Conservation (phyloP, 2,797 vertebrate genomes). For the Brachyrhaphis roseni region DNA sequence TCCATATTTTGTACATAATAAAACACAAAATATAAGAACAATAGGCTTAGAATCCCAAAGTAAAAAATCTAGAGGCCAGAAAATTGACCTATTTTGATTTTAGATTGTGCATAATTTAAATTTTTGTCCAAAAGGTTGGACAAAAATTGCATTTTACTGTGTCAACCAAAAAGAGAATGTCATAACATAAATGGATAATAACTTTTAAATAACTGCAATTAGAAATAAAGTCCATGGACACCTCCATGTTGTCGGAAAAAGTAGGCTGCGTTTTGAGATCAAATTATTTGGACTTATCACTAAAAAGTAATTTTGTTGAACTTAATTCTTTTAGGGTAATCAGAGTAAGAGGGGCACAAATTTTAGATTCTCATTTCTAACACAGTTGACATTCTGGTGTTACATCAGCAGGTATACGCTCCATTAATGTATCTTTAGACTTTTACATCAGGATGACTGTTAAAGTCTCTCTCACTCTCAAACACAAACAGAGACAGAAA, state of each 20-base stretch:
- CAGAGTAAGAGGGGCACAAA: not conserved
- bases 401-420: conserved; percentile 40
- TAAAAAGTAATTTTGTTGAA: not conserved
- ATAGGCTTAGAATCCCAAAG: not conserved
- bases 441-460: not conserved
- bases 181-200: not conserved
- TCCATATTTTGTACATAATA: too few relatives aligned
- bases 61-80: not conserved
- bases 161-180: not conserved
- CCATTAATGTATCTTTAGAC: conserved; percentile 15
- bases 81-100: not conserved
- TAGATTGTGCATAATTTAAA: not conserved
- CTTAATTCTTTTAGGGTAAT: not conserved
- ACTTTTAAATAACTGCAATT: not conserved
- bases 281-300: not conserved
- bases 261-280: not conserved
- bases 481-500: conserved; percentile 62
- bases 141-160: not conserved
- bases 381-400: not conserved
- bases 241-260: not conserved
- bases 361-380: not conserved
- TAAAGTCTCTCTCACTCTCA: conserved; percentile 50
- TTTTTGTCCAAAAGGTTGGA: too few relatives aligned
- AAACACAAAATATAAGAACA: not conserved
- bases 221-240: not conserved